These are phyloP conservation scores for Archocentrus centrarchus DNA, from an alignment of 2,113 vertebrate genomes.

Conservation along the genomic window DNA sequence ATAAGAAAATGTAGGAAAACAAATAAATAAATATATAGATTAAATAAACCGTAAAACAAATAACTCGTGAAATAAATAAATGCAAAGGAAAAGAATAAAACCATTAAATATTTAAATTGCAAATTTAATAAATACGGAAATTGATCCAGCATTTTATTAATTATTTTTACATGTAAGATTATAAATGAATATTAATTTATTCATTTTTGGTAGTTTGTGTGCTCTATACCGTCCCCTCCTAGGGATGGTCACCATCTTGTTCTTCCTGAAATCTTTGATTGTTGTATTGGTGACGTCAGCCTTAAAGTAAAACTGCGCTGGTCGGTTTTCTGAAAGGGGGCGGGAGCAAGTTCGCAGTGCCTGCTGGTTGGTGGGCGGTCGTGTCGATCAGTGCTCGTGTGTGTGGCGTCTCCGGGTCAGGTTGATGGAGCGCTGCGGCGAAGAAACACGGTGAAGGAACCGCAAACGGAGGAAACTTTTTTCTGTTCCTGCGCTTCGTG, in stretches of 20 bases:
- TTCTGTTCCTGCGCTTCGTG: neutral
- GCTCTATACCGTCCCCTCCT: fast-evolving
- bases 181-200: neutral
- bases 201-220: neutral
- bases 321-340: neutral
- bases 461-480: constrained; percentile 5
- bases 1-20: no score
- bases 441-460: constrained; percentile 3
- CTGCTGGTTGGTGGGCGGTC: constrained; percentile 11
- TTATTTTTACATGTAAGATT: neutral
- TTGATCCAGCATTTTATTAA: neutral
- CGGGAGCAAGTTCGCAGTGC: neutral
- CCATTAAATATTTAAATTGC: neutral
- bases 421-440: constrained; percentile 48
- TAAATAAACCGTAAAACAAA: neutral
- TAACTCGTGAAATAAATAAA: neutral
- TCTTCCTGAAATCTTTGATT: neutral
- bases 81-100: neutral
- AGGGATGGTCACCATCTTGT: neutral
- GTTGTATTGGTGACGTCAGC: constrained; percentile 21
- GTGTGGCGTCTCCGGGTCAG: constrained; percentile 12
- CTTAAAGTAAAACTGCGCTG: neutral
- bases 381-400: constrained; percentile 18
- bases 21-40: no score
- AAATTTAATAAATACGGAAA: neutral